Evolutionary conservation across 2,113 vertebrate species (phyloP).

Genomic region (Pedetes capensis): DNA sequence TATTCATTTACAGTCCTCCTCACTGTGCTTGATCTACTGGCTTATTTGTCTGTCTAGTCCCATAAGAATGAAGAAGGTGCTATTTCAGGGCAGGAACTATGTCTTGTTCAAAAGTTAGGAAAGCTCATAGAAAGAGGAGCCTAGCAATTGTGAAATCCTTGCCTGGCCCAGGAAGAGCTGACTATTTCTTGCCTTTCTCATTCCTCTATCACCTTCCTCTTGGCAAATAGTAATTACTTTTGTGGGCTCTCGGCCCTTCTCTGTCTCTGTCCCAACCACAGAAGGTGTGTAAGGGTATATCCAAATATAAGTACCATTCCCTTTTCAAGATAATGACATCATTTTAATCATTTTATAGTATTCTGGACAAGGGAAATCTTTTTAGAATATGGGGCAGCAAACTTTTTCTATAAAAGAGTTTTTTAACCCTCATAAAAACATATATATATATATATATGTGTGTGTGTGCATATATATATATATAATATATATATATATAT

Average conservation of each 20-base stretch:
- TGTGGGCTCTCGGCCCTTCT: background rate
- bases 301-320: background rate
- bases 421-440: too few species aligned
- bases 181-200: background rate
- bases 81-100: background rate
- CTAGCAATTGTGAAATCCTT: background rate
- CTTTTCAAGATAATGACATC: background rate
- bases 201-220: background rate
- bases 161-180: background rate
- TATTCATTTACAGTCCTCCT: background rate
- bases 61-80: background rate
- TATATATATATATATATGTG: too few species aligned
- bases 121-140: background rate
- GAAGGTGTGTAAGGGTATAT: background rate
- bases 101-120: background rate
- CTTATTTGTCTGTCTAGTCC: background rate
- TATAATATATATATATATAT: too few species aligned
- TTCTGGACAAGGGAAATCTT: background rate
- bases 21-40: background rate
- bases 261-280: background rate
- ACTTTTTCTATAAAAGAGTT: background rate
- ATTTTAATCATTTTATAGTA: background rate
- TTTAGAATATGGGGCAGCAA: background rate
- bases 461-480: too few species aligned
- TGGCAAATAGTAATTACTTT: background rate